Base-by-base conservation (phyloP, 2,797 vertebrate species). In the Salmo trutta region DNA sequence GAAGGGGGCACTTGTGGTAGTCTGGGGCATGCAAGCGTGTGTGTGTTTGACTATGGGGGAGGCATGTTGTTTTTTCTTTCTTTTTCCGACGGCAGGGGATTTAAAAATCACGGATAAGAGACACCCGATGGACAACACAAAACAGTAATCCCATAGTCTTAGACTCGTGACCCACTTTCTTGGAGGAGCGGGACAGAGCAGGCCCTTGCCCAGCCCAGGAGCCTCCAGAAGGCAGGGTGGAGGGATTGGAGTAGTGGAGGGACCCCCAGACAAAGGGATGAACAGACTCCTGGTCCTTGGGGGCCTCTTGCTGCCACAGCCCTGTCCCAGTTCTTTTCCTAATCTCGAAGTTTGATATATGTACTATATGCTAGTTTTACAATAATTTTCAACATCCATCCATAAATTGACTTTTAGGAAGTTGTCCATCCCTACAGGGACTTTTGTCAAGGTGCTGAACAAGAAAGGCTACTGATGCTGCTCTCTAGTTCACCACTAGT, bases 131-230 rank as follows among this genome's bases (percentile, higher is more conserved):
- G 41, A 75, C 79, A 90, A 88, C 91, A 91, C 90, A 92, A 82
- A 88, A 87, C 66, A 33, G 29, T 95, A 95, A 95, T 95, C 93
- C 92, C 81, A 85, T 86, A 86, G 92, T 94, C 92, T 93, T 91
- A 94, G 94, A 94, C 92, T 94, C 92, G 87, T 95, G 93, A 94
- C 94, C 94, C 92, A 95, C 91, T 94, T 95, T 94, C 93, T 85
- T 92, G 94, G 93, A 94, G 89, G 85, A 92, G 88, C 79, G 64
- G 81, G 86, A 83, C 81, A 82, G 88, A 87, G 86, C 82, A 83
- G 84, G 68, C 24, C 89, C 85, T 86, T 81, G 85, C 82, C 77
- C 41, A 47, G 64, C 51, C 84, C 84, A 76, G 84, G 84, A 89
- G 82, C 85, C 88, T 91, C 88, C 89, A 91, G 89, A 93, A 85